Evolutionary conservation across 2,797 vertebrate species (phyloP).

Genomic region (Sylvia borin): DNA sequence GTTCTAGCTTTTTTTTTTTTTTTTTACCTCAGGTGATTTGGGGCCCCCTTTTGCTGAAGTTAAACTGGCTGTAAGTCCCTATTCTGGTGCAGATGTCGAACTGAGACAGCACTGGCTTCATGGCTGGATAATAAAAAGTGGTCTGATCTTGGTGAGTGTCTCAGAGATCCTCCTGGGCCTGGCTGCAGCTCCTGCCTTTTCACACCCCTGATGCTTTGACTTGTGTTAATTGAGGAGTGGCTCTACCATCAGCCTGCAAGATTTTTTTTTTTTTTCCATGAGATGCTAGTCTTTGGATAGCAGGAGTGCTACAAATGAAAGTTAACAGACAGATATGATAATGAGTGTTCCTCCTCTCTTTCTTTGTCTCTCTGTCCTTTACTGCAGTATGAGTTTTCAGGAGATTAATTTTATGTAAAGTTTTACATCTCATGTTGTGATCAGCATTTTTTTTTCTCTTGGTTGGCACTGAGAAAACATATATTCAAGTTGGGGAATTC

Average conservation of each 20-base stretch:
- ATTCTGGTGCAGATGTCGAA: not conserved
- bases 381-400: slow-evolving; percentile 34
- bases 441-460: slow-evolving; percentile 62
- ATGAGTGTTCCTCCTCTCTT: not conserved
- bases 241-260: not conserved
- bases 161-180: not conserved
- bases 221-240: not conserved
- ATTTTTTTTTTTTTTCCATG: not conserved
- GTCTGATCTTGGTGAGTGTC: not conserved
- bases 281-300: not conserved
- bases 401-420: slow-evolving; percentile 69
- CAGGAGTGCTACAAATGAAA: not conserved
- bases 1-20: not conserved
- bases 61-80: not conserved
- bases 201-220: not conserved
- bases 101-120: not conserved
- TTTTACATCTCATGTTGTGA: slow-evolving; percentile 60
- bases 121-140: not conserved
- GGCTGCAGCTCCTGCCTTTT: not conserved
- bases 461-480: slow-evolving; percentile 69
- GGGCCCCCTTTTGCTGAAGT: not conserved
- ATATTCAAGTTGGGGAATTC: slow-evolving; percentile 75
- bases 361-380: slow-evolving; percentile 12
- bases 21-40: not conserved
- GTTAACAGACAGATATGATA: slow-evolving; percentile 6